phyloP scores from a whole-genome alignment of 2,797 vertebrate species.

The Sebastes iracundus region DNA sequence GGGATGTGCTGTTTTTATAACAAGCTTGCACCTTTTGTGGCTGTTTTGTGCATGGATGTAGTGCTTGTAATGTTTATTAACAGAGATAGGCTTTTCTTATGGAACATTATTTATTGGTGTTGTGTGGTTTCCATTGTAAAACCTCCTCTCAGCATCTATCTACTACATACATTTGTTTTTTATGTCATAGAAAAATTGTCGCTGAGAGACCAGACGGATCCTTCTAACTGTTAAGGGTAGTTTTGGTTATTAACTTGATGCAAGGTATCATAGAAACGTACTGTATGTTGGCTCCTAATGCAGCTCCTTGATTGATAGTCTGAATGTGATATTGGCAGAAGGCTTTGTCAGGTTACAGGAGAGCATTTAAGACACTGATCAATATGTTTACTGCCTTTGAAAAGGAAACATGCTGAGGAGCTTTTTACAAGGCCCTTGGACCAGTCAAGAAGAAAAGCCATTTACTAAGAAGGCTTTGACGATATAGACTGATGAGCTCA shows the following conservation, averaged over 20 bases:
- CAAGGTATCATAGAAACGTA: neutral
- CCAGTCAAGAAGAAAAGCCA: constrained; percentile 22
- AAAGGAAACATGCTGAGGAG: constrained; percentile 29
- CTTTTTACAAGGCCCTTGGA: constrained; percentile 45
- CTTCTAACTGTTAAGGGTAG: neutral
- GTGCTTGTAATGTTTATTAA: neutral
- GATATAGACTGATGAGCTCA: constrained; percentile 26
- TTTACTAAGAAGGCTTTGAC: constrained; percentile 34
- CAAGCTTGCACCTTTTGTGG: neutral
- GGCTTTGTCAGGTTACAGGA: constrained; percentile 28
- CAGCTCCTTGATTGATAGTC: constrained; percentile 25
- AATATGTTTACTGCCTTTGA: constrained; percentile 44
- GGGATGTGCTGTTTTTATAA: neutral
- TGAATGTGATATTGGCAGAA: constrained; percentile 31
- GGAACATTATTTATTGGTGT: neutral
- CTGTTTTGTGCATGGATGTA: neutral
- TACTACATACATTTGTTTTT: neutral
- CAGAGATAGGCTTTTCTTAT: neutral
- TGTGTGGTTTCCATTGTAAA: neutral
- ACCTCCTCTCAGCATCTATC: neutral
- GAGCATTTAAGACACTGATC: constrained; percentile 45
- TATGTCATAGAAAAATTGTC: neutral
- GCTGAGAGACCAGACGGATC: neutral
- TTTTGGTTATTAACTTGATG: neutral
- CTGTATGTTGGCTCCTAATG: neutral